These are phyloP conservation scores for Amyelois transitella DNA, from an alignment of 1,140 invertebrate species.

Conservation along the genomic window DNA sequence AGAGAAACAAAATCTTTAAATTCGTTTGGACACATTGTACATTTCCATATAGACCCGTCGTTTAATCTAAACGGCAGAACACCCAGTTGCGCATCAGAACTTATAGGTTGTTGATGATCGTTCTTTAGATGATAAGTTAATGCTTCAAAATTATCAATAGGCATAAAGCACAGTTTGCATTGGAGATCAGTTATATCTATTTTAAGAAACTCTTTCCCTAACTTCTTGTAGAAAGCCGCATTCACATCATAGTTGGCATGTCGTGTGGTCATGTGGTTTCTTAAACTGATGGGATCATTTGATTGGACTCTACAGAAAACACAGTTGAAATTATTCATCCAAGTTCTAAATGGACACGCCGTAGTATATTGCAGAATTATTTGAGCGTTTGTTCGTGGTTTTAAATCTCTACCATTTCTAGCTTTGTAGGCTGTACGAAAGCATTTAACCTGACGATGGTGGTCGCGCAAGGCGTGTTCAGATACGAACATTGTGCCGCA, in stretches of 20 bases:
- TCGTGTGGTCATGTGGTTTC: slow-evolving; percentile 41
- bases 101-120: slow-evolving; percentile 54
- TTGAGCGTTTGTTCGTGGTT: slow-evolving; percentile 51
- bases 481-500: slow-evolving; percentile 59
- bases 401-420: slow-evolving; percentile 46
- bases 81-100: slow-evolving; percentile 47
- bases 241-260: slow-evolving; percentile 56
- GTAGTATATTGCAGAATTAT: slow-evolving; percentile 60
- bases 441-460: slow-evolving; percentile 57
- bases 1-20: slow-evolving; percentile 59
- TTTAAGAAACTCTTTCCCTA: slow-evolving; percentile 60
- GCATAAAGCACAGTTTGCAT: slow-evolving; percentile 59
- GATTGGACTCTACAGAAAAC: slow-evolving; percentile 58
- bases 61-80: slow-evolving; percentile 54
- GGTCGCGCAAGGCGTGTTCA: slow-evolving; percentile 48
- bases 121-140: slow-evolving; percentile 54
- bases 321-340: slow-evolving; percentile 62
- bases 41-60: slow-evolving; percentile 57
- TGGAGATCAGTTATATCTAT: slow-evolving; percentile 38
- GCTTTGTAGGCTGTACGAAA: slow-evolving; percentile 53
- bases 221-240: slow-evolving; percentile 57
- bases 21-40: slow-evolving; percentile 55
- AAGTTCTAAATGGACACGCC: slow-evolving; percentile 54
- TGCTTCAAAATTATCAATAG: slow-evolving; percentile 43
- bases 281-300: slow-evolving; percentile 43